Percentiles rank a stretch among this genome's conserved stretches.
These are phyloP conservation scores for Catostylus mosaicus DNA, from an alignment of 30 jellyfish, hydroid and myxozoan species.

Conservation along the genomic window DNA sequence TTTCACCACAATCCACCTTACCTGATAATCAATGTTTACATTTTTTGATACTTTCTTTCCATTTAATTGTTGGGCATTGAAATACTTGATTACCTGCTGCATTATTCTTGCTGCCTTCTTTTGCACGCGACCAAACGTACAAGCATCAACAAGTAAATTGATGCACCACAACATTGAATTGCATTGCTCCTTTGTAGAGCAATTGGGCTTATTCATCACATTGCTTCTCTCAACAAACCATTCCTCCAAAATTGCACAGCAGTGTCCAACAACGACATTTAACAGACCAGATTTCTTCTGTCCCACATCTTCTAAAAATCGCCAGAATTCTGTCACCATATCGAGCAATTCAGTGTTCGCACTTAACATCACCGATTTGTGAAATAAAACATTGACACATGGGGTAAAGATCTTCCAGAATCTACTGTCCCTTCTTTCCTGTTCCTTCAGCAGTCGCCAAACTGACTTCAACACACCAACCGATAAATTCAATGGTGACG, in stretches of 20 bases:
- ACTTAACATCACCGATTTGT: constrained; percentile 33
- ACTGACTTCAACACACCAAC: constrained; percentile 24
- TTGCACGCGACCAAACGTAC: constrained; percentile 87
- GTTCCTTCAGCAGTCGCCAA: constrained; percentile 67
- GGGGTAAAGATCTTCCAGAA: constrained; percentile 76
- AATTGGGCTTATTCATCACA: not conserved
- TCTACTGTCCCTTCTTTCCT: constrained; percentile 59
- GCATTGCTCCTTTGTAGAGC: constrained; percentile 1
- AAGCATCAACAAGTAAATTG: constrained; percentile 63
- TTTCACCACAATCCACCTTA: constrained; percentile 42
- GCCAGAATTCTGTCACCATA: constrained; percentile 49
- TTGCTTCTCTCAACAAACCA: not conserved
- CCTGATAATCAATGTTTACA: constrained; percentile 63
- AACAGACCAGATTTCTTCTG: constrained; percentile 66
- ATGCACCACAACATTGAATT: constrained; percentile 9
- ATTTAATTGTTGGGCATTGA: constrained; percentile 16
- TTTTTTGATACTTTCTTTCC: constrained; percentile 24
- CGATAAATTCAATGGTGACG: constrained; percentile 17
- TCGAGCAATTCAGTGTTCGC: constrained; percentile 11
- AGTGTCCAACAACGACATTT: constrained; percentile 48
- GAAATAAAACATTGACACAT: constrained; percentile 54
- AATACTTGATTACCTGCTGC: constrained; percentile 36
- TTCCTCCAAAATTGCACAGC: constrained; percentile 54
- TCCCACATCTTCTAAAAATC: constrained; percentile 65
- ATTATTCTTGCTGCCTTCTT: constrained; percentile 53